Evolutionary conservation across 2,113 vertebrate species (phyloP), one percentile per base, ranked within the genome.

Genomic region (Sylvietta virens): DNA sequence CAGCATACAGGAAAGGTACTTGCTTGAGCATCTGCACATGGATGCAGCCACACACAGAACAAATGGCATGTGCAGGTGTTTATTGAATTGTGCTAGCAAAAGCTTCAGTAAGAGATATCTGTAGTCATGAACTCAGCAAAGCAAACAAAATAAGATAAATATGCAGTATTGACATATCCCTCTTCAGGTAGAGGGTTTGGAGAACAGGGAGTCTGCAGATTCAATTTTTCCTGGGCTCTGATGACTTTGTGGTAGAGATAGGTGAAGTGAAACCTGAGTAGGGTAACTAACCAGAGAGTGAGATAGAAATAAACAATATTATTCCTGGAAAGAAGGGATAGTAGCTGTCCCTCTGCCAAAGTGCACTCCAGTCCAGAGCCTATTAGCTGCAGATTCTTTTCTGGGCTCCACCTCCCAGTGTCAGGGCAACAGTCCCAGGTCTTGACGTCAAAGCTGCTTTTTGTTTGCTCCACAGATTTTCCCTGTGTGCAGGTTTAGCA

Each of bases 291-390:
- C 80, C 88, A 86, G 85, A 78, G 83, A 96, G 73, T 35, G 73
- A 91, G 88, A 94, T 84, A 94, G 94, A 96, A 97, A 97, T 96
- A 97, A 97, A 95, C 91, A 95, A 22, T 93, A 91, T 95, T 96
- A 96, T 97, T 97, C 92, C 94, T 97, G 95, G 96, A 96, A 97
- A 96, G 91, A 96, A 89, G 94, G 84, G 90, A 69, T 86, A 95
- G 95, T 92, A 90, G 84, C 79, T 94, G 88, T 97, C 88, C 74
- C 51, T 91, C 62, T 97, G 92, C 94, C 95, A 96, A 94, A 89
- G 78, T 39, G 86, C 92, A 90, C 86, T 92, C 40, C 60, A 61
- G 81, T 65, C 82, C 81, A 95, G 91, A 92, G 85, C 80, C 80
- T 88, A 87, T 94, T 93, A 96, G 69, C 80, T 71, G 85, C 7